Evolutionary conservation across 2,113 vertebrate species (phyloP).

Genomic region (Plecotus auritus): DNA sequence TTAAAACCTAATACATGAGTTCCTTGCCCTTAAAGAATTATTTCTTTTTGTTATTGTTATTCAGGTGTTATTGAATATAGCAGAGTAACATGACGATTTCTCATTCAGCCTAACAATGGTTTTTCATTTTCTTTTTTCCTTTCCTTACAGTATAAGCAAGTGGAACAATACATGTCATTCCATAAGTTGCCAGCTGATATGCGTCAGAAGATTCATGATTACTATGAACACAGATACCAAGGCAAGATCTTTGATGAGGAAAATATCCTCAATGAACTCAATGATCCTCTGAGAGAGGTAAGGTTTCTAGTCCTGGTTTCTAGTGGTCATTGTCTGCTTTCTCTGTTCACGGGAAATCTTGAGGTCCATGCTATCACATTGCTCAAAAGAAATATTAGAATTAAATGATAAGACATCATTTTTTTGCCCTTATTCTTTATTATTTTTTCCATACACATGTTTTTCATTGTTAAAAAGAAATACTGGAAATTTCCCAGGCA

Average conservation of each 20-base stretch:
- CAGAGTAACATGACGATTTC: neutral
- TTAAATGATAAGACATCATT: neutral
- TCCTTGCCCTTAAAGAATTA: neutral
- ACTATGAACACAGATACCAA: slow-evolving; percentile 98
- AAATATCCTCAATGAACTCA: slow-evolving; percentile 97
- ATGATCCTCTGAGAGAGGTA: slow-evolving; percentile 98
- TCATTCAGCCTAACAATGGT: neutral
- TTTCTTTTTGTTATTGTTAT: neutral
- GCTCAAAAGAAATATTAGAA: neutral
- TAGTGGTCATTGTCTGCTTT: neutral
- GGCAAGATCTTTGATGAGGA: slow-evolving; percentile 99
- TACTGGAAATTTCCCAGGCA: neutral
- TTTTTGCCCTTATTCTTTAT: neutral
- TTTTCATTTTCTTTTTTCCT: slow-evolving; percentile 48
- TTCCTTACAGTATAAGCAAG: slow-evolving; percentile 94
- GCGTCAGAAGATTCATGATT: slow-evolving; percentile 99
- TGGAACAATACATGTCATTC: slow-evolving; percentile 99
- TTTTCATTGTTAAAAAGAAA: neutral
- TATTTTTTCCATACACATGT: neutral
- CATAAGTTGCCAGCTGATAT: slow-evolving; percentile 98
- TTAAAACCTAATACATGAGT: neutral
- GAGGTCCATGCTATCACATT: neutral
- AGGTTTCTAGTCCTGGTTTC: slow-evolving; percentile 50
- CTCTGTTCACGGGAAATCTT: neutral
- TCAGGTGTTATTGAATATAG: neutral